Base-by-base conservation (phyloP, 1,140 invertebrate genomes). In the Orius insidiosus region DNA sequence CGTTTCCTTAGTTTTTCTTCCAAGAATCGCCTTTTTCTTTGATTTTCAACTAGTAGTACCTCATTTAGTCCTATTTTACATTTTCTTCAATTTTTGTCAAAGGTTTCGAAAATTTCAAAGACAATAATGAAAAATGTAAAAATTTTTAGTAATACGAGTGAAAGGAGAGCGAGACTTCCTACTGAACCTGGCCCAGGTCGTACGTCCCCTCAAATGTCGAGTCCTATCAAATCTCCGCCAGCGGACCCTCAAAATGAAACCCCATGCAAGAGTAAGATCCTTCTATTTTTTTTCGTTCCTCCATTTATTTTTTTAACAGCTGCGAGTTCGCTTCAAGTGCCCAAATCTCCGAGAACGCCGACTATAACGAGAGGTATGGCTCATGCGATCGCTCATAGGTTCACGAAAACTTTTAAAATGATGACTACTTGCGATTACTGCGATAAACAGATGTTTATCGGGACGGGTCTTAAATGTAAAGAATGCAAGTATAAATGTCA, bases 401-500 rank as follows among this genome's bases (percentile, higher is more conserved):
- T 93, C 62, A 78, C 74, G 32, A 86, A 84, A 69, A 80, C 75
- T 2, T 79, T 90, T 62, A 89, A 88, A 60, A 77, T 93, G 65
- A 78, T 87, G 59, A 77, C 82, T 37, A 85, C 79, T 1, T 96
- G 90, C 67, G 82, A 88, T 62, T 79, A 80, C 56, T 96, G 90
- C 63, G 77, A 83, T 49, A 88, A 89, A 60, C 85, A 85, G 62
- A 88, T 95, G 69, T 80, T 89, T 57, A 78, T 87, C 59, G 85
- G 49, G 9, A 50, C 49, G 13, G 66, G 79, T 37, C 70, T 86
- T 42, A 90, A 86, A 62, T 96, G 92, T 64, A 92, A 81, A 62
- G 85, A 93, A 60, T 96, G 90, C 72, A 94, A 93, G 68, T 95
- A 86, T 66, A 87, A 86, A 56, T 95, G 88, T 66, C 83, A 87